These are phyloP conservation scores for Brachionus paranguensis DNA, from an alignment of 1,140 invertebrate species.

Conservation along the genomic window DNA sequence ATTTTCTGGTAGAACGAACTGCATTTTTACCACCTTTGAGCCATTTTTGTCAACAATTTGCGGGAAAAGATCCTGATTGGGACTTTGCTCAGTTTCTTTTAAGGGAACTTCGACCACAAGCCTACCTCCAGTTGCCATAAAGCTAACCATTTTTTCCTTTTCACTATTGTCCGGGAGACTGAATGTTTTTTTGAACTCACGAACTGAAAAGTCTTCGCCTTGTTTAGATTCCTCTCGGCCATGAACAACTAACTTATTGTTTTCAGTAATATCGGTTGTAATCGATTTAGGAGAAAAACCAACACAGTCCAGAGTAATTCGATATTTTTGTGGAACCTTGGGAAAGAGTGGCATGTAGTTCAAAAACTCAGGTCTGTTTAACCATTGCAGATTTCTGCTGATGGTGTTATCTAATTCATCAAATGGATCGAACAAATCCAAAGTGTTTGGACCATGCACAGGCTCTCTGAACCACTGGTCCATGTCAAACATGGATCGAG, in stretches of 20 bases:
- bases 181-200: slow-evolving; percentile 10
- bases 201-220: slow-evolving; percentile 6
- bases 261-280: neutral
- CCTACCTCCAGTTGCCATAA: neutral
- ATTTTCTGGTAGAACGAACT: slow-evolving; percentile 19
- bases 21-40: neutral
- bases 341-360: slow-evolving; percentile 36
- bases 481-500: slow-evolving; percentile 34
- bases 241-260: slow-evolving; percentile 11
- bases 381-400: slow-evolving; percentile 12
- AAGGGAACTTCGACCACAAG: slow-evolving; percentile 16
- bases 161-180: neutral
- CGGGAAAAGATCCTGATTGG: slow-evolving; percentile 26
- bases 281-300: neutral
- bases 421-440: slow-evolving; percentile 34
- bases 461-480: slow-evolving; percentile 20
- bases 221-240: neutral
- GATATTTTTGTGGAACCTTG: slow-evolving; percentile 34
- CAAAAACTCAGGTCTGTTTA: slow-evolving; percentile 26
- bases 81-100: slow-evolving; percentile 18
- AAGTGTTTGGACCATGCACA: neutral
- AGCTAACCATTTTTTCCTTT: slow-evolving; percentile 25
- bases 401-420: slow-evolving; percentile 36
- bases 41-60: slow-evolving; percentile 17
- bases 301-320: slow-evolving; percentile 7